A percentile compares a stretch with the other conserved stretches of the same genome.
Conservation (phyloP, 2,797 vertebrate species). For the Potorous gilbertii region DNA sequence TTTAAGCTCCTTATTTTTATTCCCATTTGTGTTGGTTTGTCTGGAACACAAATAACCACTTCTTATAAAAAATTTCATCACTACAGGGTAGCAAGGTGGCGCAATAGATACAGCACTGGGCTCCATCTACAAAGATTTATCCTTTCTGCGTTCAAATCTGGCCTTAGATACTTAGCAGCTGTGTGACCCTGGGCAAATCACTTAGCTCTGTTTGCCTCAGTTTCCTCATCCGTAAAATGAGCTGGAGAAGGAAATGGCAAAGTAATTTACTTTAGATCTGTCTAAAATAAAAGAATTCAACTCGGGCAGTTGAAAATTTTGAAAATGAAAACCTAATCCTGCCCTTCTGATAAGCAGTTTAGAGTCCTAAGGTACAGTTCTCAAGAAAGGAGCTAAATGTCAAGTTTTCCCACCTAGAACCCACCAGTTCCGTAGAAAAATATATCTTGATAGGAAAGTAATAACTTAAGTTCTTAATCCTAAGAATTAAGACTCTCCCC, state of each 20-base stretch:
- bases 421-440: background rate
- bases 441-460: background rate
- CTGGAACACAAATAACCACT: conserved; percentile 22
- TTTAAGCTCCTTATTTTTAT: background rate
- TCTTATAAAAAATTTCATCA: background rate
- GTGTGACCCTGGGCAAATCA: background rate
- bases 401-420: background rate
- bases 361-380: conserved; percentile 11
- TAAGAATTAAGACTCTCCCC: conserved; percentile 39
- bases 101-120: background rate
- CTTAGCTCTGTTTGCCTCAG: background rate
- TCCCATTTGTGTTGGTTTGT: background rate
- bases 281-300: conserved; percentile 14
- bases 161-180: background rate
- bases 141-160: background rate
- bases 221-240: background rate
- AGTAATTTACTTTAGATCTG: background rate
- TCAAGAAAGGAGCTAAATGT: conserved; percentile 31
- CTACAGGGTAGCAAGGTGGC: background rate
- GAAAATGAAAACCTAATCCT: conserved; percentile 25
- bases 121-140: background rate
- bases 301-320: conserved; percentile 4
- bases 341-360: background rate
- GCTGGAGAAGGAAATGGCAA: background rate
- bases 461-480: conserved; percentile 23